These are phyloP conservation scores for Rhynchopsitta pachyrhyncha DNA, from an alignment of 2,113 vertebrate species.

Conservation along the genomic window DNA sequence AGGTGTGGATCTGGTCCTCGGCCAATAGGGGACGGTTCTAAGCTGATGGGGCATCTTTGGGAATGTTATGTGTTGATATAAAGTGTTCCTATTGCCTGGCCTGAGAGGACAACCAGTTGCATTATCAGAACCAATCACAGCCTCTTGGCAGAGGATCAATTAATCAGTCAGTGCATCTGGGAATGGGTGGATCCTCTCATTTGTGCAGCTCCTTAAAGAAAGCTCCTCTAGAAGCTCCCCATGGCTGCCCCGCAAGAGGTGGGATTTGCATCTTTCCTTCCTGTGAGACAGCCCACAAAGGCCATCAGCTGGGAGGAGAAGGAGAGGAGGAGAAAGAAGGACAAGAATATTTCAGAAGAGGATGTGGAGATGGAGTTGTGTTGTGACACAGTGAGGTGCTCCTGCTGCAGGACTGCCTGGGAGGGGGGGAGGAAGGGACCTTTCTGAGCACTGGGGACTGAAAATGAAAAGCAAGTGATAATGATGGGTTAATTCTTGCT, in stretches of 20 bases:
- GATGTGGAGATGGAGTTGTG: background rate
- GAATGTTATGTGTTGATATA: background rate
- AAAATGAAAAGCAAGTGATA: background rate
- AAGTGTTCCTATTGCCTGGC: background rate
- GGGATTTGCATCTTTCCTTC: background rate
- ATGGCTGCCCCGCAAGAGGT: background rate
- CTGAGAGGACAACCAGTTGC: background rate
- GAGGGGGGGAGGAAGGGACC: background rate
- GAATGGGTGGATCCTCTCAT: background rate
- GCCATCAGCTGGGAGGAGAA: background rate
- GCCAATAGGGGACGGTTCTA: background rate
- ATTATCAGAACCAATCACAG: background rate
- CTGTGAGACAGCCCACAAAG: background rate
- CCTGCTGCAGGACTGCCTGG: background rate
- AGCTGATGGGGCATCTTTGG: background rate
- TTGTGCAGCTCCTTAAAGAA: background rate
- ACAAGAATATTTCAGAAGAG: background rate
- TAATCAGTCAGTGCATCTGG: background rate
- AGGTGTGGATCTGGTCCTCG: background rate
- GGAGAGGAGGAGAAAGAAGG: background rate
- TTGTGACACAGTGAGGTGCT: accelerated
- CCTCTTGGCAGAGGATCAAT: background rate
- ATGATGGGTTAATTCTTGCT: accelerated
- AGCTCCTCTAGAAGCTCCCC: background rate
- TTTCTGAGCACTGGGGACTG: background rate